Evolutionary conservation across 1,140 invertebrate species (phyloP).

Genomic region (Metopolophium dirhodum): DNA sequence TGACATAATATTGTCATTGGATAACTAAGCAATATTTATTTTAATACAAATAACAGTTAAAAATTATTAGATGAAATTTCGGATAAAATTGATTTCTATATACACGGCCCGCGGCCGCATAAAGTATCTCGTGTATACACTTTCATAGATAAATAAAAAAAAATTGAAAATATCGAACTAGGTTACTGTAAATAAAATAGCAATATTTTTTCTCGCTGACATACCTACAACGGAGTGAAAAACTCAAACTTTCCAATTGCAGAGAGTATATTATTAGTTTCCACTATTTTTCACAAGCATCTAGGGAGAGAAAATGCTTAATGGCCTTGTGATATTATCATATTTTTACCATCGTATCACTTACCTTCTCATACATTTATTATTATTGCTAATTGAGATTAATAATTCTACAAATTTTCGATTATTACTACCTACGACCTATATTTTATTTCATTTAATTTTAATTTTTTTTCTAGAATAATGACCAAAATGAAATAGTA

Average conservation of each 20-base stretch:
- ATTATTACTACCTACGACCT: too few species aligned
- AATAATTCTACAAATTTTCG: too few species aligned
- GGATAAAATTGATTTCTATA: neutral
- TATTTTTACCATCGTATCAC: too few species aligned
- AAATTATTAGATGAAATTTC: neutral
- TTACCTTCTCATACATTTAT: too few species aligned
- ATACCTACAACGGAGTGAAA: neutral
- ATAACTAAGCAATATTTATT: neutral
- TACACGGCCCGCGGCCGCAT: neutral
- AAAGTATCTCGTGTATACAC: neutral
- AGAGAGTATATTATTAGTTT: too few species aligned
- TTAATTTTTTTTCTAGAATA: too few species aligned
- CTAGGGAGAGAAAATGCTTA: too few species aligned
- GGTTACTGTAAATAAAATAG: slow-evolving; percentile 1
- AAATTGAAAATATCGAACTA: slow-evolving; percentile 4
- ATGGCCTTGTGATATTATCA: too few species aligned
- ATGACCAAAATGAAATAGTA: too few species aligned
- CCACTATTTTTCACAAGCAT: too few species aligned
- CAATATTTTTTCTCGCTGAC: neutral
- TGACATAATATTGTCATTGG: neutral
- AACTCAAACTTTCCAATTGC: neutral
- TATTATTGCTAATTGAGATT: too few species aligned
- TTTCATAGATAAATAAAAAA: neutral
- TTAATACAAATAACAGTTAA: neutral
- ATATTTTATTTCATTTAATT: too few species aligned